Base-by-base conservation (phyloP, 2,888 invertebrate species). In the Lasioglossum villosulum region DNA sequence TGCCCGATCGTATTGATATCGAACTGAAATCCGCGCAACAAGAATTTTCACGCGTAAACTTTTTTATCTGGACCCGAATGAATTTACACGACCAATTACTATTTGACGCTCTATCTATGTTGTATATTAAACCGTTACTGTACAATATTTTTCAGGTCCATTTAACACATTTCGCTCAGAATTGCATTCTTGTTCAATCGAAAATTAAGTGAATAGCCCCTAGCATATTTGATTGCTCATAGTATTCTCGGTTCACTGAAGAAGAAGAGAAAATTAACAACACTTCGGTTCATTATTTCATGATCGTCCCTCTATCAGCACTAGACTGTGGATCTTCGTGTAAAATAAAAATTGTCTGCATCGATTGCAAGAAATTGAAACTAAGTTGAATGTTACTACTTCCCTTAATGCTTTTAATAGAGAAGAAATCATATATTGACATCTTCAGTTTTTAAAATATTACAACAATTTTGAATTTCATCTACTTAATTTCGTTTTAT, bases 41-140 rank as follows among this genome's bases (percentile, higher is more conserved):
- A 37, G 37, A 68, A n/a, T 70, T 70, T 70, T 39, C 70, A 14
- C n/a, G 68, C 39, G 39, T 39, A n/a, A 70, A 23, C n/a, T 70
- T 70, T 70, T 70, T 39, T 23, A n/a, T 70, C 70, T 14, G n/a
- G n/a, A 0, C 70, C 3, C 23, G n/a, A 39, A 12, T n/a, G 70
- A n/a, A 39, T 70, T 39, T 70, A n/a, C 39, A 39, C 39, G 39
- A n/a, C 14, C 70, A 70, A 70, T 68, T 68, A 14, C 39, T 68
- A n/a, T 12, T 34, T 68, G 23, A 37, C 39, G 68, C 37, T 6
- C 39, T 23, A 5, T n/a, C 39, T 4, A 12, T 39, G 39, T 39
- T 12, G n/a, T 10, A 34, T 39, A 70, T 39, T 39, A 12, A 70
- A n/a, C n/a, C 39, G 37, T 23, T 37, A n/a, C 23, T 23, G 68